Evolutionary conservation across 2,113 vertebrate genomes (phyloP).

Genomic region (Carassius auratus): DNA sequence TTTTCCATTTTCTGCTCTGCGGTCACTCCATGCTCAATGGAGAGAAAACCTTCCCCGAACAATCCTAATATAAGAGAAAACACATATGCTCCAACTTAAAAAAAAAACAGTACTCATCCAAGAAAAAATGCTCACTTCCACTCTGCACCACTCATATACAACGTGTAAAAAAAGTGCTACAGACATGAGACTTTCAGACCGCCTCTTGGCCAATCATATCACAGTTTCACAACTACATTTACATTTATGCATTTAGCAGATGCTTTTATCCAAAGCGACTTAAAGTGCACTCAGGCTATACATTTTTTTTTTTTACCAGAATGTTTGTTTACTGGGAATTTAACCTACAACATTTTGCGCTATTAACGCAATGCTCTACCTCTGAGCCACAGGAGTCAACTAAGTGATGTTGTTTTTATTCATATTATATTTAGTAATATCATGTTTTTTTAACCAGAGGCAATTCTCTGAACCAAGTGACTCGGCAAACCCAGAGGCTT

Average conservation of each 20-base stretch:
- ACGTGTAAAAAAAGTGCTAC: not conserved
- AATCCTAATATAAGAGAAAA: not conserved
- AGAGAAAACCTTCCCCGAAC: conserved; percentile 22
- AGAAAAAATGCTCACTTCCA: not conserved
- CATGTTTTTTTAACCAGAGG: conserved; percentile 71
- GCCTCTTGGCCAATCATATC: not conserved
- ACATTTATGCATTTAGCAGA: no score
- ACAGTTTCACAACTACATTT: not conserved
- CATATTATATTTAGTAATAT: conserved; percentile 36
- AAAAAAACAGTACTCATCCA: no score
- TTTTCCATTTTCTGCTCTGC: not conserved
- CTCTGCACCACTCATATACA: conserved; percentile 6
- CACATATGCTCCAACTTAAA: not conserved
- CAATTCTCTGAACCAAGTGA: conserved; percentile 72
- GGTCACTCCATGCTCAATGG: not conserved
- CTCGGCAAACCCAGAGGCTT: conserved; percentile 72
- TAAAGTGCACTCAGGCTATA: no score
- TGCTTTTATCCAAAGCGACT: no score
- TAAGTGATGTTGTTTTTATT: not conserved
- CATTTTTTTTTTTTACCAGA: no score
- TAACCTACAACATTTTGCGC: no score
- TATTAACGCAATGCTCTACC: no score
- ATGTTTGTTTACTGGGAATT: no score
- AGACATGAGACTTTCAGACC: not conserved
- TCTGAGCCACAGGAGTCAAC: no score